Percentiles rank a stretch among this genome's conserved stretches.
Conservation (phyloP, 2,797 vertebrate genomes). For the Pseudocheirus occidentalis region DNA sequence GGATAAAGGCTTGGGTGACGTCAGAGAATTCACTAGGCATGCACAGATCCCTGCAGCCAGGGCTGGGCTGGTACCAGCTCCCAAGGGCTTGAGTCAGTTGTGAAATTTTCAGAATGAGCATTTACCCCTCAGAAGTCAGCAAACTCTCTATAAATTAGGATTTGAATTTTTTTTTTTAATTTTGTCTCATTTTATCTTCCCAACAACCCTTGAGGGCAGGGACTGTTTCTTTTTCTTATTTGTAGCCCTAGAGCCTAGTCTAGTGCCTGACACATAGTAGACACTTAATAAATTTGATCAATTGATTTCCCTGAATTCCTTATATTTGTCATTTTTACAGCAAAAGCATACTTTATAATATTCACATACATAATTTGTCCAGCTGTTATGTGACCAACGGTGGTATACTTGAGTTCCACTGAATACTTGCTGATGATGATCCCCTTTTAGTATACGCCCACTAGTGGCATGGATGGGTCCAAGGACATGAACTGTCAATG, state of each 20-base stretch:
- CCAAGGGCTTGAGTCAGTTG: background rate
- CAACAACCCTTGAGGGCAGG: background rate
- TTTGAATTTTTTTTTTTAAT: background rate
- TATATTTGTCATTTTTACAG: background rate
- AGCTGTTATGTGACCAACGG: background rate
- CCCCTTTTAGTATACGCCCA: background rate
- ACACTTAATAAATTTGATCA: background rate
- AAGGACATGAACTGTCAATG: background rate
- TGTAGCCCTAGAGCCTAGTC: background rate
- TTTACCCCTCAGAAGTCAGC: background rate
- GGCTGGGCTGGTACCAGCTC: background rate
- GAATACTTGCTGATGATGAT: background rate
- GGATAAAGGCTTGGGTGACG: no score
- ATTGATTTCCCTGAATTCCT: background rate
- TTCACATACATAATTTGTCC: background rate
- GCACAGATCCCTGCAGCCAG: no score
- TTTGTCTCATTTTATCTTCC: background rate
- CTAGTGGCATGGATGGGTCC: background rate
- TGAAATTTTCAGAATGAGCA: background rate
- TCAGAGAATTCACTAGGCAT: no score
- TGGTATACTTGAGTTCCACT: background rate
- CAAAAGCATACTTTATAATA: background rate
- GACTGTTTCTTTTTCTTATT: background rate
- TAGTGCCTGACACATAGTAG: background rate
- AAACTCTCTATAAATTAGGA: background rate